phyloP scores from a whole-genome alignment of 2,797 vertebrate genomes.

The Falco concolor region DNA sequence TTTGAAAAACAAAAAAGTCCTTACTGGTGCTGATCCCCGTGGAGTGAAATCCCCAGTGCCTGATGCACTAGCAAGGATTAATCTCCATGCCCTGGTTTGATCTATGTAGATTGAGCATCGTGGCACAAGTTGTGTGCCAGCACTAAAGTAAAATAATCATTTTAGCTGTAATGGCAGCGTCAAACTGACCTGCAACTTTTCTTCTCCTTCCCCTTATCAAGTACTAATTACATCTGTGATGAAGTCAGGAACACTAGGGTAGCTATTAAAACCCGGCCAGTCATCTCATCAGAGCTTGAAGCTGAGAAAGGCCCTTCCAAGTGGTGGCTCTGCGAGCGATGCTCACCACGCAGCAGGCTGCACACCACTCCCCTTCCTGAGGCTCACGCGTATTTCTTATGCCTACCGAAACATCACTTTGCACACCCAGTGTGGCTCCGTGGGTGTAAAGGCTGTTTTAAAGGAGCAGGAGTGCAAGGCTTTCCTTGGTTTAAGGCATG shows the following conservation, averaged over 20 bases:
- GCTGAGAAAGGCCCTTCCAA: not conserved
- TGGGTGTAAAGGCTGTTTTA: not conserved
- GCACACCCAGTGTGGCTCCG: not conserved
- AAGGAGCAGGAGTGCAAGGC: not conserved
- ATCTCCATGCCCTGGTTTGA: not conserved
- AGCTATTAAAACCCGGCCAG: not conserved
- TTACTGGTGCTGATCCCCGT: not conserved
- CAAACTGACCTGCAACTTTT: not conserved
- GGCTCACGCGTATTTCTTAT: not conserved
- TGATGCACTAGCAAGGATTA: not conserved
- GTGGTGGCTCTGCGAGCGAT: not conserved
- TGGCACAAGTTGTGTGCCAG: not conserved
- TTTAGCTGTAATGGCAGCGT: not conserved
- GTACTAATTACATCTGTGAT: too few relatives aligned
- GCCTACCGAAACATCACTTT: too few relatives aligned
- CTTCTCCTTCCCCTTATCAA: not conserved
- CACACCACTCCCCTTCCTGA: not conserved
- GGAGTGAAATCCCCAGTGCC: not conserved
- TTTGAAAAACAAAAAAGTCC: not conserved
- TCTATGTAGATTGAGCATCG: not conserved
- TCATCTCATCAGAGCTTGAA: not conserved
- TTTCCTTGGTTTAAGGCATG: not conserved
- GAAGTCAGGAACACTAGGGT: not conserved
- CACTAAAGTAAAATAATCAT: not conserved
- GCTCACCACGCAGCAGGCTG: too few relatives aligned